Percentiles rank a stretch among this genome's conserved stretches.
Conservation (phyloP, 2,888 invertebrate species). For the Galerucella pusilla region DNA sequence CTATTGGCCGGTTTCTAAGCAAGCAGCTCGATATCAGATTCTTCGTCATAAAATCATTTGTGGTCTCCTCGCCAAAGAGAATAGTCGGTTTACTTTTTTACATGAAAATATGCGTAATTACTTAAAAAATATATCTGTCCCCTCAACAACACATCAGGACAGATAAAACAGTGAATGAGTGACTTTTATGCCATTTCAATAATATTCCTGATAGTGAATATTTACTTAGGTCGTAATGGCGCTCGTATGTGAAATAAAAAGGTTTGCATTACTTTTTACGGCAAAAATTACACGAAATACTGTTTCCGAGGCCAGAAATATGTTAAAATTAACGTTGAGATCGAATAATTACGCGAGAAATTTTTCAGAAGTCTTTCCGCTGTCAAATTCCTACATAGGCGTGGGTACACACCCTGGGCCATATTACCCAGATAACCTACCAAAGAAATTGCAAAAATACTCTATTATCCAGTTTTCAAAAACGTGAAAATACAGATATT, state of each 20-base stretch:
- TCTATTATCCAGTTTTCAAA: slow-evolving; percentile 45
- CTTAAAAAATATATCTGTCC: slow-evolving; percentile 61
- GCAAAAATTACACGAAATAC: slow-evolving; percentile 57
- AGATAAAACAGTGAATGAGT: slow-evolving; percentile 66
- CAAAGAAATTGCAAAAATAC: slow-evolving; percentile 40
- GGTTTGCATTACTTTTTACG: slow-evolving; percentile 66
- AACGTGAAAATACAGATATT: slow-evolving; percentile 35
- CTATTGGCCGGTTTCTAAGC: slow-evolving; percentile 55
- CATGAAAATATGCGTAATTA: slow-evolving; percentile 64
- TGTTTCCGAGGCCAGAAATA: slow-evolving; percentile 61
- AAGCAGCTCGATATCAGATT: slow-evolving; percentile 57
- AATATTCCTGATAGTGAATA: slow-evolving; percentile 65
- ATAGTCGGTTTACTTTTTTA: slow-evolving; percentile 61
- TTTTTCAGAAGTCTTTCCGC: slow-evolving; percentile 35
- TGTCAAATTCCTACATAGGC: slow-evolving; percentile 36
- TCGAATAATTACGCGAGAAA: slow-evolving; percentile 47
- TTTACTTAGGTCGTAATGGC: slow-evolving; percentile 64
- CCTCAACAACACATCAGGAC: slow-evolving; percentile 62
- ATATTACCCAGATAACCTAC: slow-evolving; percentile 33
- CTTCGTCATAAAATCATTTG: slow-evolving; percentile 62
- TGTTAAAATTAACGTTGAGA: slow-evolving; percentile 58
- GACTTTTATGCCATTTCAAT: slow-evolving; percentile 65
- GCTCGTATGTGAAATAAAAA: slow-evolving; percentile 66
- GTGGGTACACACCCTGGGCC: slow-evolving; percentile 36
- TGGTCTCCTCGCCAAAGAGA: slow-evolving; percentile 66